Evolutionary conservation across 2,888 invertebrate species (phyloP), one percentile per base, ranked within the genome.

Genomic region (Heterodera filipjevi): DNA sequence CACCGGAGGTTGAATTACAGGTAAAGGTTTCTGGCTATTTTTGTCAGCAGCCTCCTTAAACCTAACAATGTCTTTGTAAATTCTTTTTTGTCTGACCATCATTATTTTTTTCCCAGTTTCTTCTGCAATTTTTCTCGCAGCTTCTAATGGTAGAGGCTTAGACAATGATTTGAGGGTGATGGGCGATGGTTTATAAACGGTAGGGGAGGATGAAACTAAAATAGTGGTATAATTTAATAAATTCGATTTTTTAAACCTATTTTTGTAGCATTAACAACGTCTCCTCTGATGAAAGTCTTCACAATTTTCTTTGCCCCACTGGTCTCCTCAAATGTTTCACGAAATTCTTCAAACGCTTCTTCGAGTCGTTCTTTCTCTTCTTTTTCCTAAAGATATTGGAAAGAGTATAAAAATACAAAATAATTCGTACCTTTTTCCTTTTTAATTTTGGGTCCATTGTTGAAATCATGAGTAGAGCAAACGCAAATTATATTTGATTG

Each of bases 221-320:
- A 77, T 44, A 66, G 30, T 53, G 32, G 1, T 14, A 32, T 14
- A 6, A 14, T 22, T 3, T 27, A 8, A n/a, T 73, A n/a, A 59
- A 8, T 10, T 5, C 30, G 2, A 19, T 80, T 33, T 35, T 75
- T 46, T 35, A 22, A 70, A 82, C 82, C 77, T n/a, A 77, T 53
- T 73, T 86, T 85, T 73, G 84, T 85, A 64, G 86, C 86, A 49
- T 87, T 85, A 19, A 97, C 97, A 0, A 96, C 95, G 77, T 96
- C 97, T 79, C 97, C 98, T 91, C 97, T 95, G 10, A 99, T 94
- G 95, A 99, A 99, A 68, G 96, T 93, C 91, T 96, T 97, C 16
- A 35, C 72, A 12, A 83, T 75, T 53, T 75, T 75, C 16, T 66
- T 75, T 16, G 71, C 53, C 5, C 68, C 59, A 46, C 39, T 22